phyloP scores from a whole-genome alignment of 64 coral and sea anemone genomes.

The Porites lutea region DNA sequence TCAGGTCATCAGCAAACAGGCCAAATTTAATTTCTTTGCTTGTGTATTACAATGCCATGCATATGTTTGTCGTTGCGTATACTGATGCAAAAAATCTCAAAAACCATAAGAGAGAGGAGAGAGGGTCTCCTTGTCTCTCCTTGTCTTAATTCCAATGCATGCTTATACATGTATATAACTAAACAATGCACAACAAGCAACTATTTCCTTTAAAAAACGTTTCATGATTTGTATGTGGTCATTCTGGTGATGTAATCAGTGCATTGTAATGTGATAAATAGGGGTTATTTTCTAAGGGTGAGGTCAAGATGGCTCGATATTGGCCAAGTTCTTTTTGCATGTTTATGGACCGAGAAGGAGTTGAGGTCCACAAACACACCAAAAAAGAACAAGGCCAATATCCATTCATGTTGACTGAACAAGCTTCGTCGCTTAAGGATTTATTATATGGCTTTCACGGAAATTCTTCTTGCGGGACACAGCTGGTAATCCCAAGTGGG shows the following conservation, averaged over 20 bases:
- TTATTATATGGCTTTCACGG: not conserved
- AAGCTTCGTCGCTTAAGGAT: not conserved
- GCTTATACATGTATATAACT: no score
- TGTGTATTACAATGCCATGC: constrained; percentile 3
- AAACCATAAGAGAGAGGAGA: not conserved
- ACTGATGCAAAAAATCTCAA: not conserved
- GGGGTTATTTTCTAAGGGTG: not conserved
- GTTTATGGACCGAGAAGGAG: not conserved
- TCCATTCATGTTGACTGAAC: no score
- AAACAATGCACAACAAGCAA: no score
- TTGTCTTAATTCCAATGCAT: no score
- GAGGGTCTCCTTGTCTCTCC: constrained; percentile 7
- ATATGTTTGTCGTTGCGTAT: not conserved
- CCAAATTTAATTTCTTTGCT: constrained; percentile 11
- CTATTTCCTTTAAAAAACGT: no score
- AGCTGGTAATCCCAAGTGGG: not conserved
- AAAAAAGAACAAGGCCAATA: not conserved
- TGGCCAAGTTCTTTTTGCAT: not conserved
- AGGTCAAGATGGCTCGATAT: no score
- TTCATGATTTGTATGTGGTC: no score
- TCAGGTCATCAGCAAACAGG: constrained; percentile 7
- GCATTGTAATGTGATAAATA: no score
- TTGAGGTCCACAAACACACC: not conserved
- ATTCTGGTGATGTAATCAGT: no score
- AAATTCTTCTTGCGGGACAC: not conserved